Percentiles rank a stretch among this genome's conserved stretches.
These are phyloP conservation scores for Hyppa rectilinea DNA, from an alignment of 2,888 invertebrate species.

Conservation along the genomic window DNA sequence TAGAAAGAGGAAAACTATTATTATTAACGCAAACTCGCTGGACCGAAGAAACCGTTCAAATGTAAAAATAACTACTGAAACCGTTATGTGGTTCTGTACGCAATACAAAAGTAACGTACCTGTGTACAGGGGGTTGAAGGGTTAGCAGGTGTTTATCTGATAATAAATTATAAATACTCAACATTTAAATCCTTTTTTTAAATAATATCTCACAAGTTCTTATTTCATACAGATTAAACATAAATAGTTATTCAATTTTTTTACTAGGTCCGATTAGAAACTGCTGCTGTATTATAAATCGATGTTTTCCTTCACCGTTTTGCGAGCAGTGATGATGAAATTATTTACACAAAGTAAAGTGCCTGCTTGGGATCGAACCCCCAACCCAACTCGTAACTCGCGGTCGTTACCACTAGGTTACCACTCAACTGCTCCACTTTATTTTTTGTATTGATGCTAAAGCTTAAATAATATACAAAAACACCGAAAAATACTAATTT, in stretches of 20 bases:
- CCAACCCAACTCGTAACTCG: no score
- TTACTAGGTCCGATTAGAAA: neutral
- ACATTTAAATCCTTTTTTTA: no score
- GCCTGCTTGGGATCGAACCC: no score
- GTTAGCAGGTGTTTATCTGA: neutral
- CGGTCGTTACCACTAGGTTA: no score
- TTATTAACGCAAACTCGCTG: conserved; percentile 49
- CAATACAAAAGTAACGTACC: neutral
- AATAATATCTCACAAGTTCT: no score
- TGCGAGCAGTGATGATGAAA: no score
- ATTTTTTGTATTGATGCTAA: no score
- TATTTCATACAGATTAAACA: neutral
- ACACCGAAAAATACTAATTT: neutral
- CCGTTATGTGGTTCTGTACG: conserved; percentile 53
- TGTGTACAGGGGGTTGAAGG: neutral
- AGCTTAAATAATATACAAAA: neutral
- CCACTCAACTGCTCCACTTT: no score
- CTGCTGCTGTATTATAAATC: neutral
- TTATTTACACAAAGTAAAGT: no score
- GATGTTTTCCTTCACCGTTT: no score
- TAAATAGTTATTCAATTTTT: neutral
- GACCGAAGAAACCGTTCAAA: conserved; percentile 42
- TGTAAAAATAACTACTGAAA: conserved; percentile 57
- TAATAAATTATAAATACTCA: no score
- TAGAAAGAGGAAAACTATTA: conserved; percentile 45